Conservation (phyloP, 2,797 vertebrate genomes). For the Urocyon cinereoargenteus region DNA sequence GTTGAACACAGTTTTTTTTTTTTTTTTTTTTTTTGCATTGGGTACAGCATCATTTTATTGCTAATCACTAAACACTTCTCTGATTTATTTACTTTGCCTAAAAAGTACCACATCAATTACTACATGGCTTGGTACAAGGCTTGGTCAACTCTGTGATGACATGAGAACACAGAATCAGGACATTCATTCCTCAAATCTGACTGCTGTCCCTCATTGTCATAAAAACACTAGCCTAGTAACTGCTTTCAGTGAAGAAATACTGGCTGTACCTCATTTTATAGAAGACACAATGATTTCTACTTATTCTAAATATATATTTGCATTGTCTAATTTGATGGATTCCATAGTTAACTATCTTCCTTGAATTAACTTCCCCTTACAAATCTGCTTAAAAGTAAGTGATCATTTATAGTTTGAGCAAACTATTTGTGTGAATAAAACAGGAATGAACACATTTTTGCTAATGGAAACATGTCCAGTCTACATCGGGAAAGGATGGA, state of each 20-base stretch:
- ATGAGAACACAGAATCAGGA: not conserved
- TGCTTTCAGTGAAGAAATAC: not conserved
- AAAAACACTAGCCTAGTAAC: not conserved
- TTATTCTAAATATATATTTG: not conserved
- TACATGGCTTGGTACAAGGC: not conserved
- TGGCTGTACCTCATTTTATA: not conserved
- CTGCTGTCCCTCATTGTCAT: not conserved
- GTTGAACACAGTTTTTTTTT: not conserved
- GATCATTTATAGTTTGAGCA: not conserved
- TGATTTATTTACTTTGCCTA: not conserved
- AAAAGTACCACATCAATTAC: not conserved
- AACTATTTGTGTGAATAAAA: not conserved
- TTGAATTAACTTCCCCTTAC: not conserved
- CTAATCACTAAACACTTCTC: not conserved
- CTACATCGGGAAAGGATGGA: not conserved
- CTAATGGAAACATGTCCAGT: not conserved
- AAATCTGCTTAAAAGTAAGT: not conserved
- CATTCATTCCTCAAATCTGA: not conserved
- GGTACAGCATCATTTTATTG: not conserved
- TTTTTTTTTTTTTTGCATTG: not conserved
- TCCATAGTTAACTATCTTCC: not conserved
- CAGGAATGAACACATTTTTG: not conserved
- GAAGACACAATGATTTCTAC: not conserved
- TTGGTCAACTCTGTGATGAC: not conserved
- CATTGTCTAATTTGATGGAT: not conserved